Conservation (phyloP, 2,888 invertebrate genomes). For the Drosophila subquinaria region DNA sequence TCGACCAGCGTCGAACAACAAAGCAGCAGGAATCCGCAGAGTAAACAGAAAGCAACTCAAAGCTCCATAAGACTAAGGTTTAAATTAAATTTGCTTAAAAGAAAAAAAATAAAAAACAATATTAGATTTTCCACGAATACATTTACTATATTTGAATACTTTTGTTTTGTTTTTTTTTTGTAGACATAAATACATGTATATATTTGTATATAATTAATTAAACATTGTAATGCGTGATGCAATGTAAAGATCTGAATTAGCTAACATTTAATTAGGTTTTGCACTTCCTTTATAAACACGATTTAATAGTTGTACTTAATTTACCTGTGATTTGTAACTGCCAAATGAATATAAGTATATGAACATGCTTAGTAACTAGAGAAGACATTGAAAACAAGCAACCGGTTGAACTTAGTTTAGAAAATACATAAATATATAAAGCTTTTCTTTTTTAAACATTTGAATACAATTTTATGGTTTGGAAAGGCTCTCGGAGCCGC, state of each 20-base stretch:
- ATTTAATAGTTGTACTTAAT: slow-evolving; percentile 73
- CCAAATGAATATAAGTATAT: slow-evolving; percentile 11
- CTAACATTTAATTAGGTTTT: slow-evolving; percentile 69
- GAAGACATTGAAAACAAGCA: slow-evolving; percentile 66
- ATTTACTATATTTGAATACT: slow-evolving; percentile 52
- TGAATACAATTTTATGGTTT: slow-evolving; percentile 48
- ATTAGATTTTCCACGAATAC: slow-evolving; percentile 4
- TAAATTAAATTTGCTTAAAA: slow-evolving; percentile 13
- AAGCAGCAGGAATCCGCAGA: neutral
- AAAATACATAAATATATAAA: slow-evolving; percentile 62
- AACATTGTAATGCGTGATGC: slow-evolving; percentile 36
- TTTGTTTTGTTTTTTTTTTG: slow-evolving; percentile 36
- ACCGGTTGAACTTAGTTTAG: slow-evolving; percentile 43
- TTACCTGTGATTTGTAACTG: slow-evolving; percentile 42
- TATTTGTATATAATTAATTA: slow-evolving; percentile 37
- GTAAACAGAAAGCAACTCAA: neutral
- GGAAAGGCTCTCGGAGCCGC: slow-evolving; percentile 24
- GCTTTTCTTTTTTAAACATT: slow-evolving; percentile 55
- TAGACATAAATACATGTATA: slow-evolving; percentile 58
- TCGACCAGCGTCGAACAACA: too few relatives aligned
- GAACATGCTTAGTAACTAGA: slow-evolving; percentile 49
- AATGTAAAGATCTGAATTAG: slow-evolving; percentile 47
- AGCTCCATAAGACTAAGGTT: neutral
- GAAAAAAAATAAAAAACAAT: neutral
- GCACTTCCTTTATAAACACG: slow-evolving; percentile 68